Conservation (phyloP, 2,797 vertebrate genomes). For the Linurgus olivaceus region DNA sequence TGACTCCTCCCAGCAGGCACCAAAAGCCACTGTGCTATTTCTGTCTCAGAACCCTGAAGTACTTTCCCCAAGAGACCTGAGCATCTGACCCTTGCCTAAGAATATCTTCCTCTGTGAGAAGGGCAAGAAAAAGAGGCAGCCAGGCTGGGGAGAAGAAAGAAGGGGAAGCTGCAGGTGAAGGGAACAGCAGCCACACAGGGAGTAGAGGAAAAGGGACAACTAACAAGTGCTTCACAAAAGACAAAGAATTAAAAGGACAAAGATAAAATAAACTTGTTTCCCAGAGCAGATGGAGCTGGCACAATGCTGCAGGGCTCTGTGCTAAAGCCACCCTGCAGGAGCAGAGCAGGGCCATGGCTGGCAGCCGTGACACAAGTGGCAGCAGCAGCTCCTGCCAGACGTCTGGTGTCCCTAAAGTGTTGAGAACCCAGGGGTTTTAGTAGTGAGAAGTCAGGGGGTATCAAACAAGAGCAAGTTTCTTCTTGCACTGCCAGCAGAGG, state of each 20-base stretch:
- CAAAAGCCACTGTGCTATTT: conserved; percentile 7
- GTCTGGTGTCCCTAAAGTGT: neutral
- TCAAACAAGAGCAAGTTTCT: neutral
- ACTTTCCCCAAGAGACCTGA: neutral
- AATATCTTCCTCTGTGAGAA: neutral
- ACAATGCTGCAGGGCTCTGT: fast-evolving
- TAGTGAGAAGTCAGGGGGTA: neutral
- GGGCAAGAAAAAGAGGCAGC: neutral
- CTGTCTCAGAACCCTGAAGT: neutral
- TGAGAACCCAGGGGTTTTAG: neutral
- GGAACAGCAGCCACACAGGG: neutral
- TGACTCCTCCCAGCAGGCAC: neutral
- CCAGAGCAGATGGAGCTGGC: neutral
- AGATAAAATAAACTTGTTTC: neutral
- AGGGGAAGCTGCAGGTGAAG: neutral
- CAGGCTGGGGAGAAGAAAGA: neutral
- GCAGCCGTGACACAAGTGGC: neutral
- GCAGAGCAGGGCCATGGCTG: neutral
- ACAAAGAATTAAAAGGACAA: neutral
- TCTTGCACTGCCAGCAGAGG: neutral
- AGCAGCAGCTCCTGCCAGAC: conserved; percentile 20
- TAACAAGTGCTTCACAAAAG: neutral
- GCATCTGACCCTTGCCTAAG: neutral
- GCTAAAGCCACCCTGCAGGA: fast-evolving
- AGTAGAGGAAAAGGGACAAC: neutral